phyloP scores from a whole-genome alignment of 2,113 vertebrate species.

The Opisthocomus hoazin region DNA sequence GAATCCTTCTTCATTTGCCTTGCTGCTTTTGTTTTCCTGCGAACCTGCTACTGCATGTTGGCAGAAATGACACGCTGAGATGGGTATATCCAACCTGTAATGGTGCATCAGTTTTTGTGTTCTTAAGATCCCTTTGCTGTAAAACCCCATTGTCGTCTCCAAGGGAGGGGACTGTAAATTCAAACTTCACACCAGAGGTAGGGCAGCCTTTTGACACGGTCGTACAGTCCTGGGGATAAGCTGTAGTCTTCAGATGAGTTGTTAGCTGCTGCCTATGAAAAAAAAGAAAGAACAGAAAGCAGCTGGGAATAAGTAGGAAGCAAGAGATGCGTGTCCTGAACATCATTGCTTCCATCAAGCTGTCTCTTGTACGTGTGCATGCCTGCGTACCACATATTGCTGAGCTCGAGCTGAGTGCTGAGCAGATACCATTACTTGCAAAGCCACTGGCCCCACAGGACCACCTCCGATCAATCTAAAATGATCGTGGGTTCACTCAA shows the following conservation, averaged over 20 bases:
- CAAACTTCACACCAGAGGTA: background rate
- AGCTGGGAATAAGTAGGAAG: background rate
- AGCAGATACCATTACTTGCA: background rate
- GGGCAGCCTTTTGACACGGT: background rate
- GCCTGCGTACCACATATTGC: background rate
- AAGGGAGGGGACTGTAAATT: background rate
- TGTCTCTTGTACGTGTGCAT: background rate
- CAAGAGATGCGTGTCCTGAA: background rate
- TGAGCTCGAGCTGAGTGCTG: background rate
- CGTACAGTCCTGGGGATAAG: background rate
- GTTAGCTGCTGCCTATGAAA: background rate
- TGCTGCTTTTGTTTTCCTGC: background rate
- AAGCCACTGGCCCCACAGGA: background rate
- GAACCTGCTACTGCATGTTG: background rate
- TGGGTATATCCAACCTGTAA: background rate
- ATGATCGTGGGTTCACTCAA: background rate
- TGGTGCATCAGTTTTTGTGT: background rate
- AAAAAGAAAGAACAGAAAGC: background rate
- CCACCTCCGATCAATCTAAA: background rate
- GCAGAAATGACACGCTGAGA: background rate
- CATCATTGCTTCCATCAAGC: background rate
- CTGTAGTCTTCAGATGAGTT: background rate
- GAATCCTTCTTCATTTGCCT: background rate
- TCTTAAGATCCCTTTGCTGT: background rate
- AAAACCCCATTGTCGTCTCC: background rate